Evolutionary conservation across 2,888 invertebrate species (phyloP), one percentile per base, ranked within the genome.

Genomic region (Marasmarcha lunaedactyla): DNA sequence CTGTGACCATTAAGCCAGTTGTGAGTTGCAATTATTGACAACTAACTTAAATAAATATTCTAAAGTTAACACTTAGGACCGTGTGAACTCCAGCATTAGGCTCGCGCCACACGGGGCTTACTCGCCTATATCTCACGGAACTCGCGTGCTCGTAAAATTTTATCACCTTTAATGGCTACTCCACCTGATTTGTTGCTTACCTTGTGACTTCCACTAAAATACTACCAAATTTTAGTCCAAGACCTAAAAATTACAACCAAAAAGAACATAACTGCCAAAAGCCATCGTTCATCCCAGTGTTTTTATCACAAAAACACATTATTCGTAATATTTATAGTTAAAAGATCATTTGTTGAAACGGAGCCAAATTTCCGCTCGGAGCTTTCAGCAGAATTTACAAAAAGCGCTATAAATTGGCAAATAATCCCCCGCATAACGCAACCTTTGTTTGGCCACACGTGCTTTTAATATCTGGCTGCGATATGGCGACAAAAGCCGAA

Each of bases 371-470:
- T 81, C 83, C 83, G 74, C 63, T 60, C 63, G n/a, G 60, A 58
- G 74, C 71, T 79, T 79, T 77, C 76, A 76, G 67, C 79, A 63
- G 68, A 72, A 72, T 74, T 71, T 36, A 77, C 77, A 83, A 81
- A 83, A 83, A 81, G 79, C 66, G 67, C 77, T 71, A 83, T 81
- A 81, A 83, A 83, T 83, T 81, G 83, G 79, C 79, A 76, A 78
- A 83, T 83, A 81, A 83, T 83, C 83, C 74, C 70, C 83, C 81
- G 76, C 81, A 83, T 79, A 81, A 79, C 81, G 81, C 64, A 76
- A 83, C 83, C 81, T 81, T 83, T 83, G 83, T 83, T 74, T 78
- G 83, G 77, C 77, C 83, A 81, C 83, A 83, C 83, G 81, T 83
- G 83, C 79, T 81, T 81, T 83, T 81, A 79, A 83, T 79, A 74